Conservation (phyloP, 2,113 vertebrate genomes). For the Mirza zaza region DNA sequence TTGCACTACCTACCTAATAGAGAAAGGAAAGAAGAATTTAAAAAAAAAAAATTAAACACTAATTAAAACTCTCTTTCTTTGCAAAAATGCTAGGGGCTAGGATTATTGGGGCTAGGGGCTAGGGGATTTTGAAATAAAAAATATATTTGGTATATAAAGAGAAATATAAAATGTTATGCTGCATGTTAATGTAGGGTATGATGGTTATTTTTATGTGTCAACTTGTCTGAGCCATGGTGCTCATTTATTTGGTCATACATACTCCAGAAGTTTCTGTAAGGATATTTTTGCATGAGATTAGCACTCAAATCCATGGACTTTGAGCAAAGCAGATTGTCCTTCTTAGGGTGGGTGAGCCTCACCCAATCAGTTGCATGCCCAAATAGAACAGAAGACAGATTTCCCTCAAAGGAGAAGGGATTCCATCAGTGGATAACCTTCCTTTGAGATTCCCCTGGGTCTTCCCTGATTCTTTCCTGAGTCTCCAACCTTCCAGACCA, state of each 20-base stretch:
- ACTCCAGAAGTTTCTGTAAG: background rate
- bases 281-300: background rate
- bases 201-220: background rate
- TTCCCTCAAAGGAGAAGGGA: background rate
- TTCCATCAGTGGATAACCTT: background rate
- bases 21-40: background rate
- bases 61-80: background rate
- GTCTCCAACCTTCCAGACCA: background rate
- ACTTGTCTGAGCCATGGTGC: background rate
- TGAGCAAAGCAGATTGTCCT: background rate
- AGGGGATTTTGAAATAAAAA: background rate
- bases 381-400: background rate
- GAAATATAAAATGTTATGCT: background rate
- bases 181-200: background rate
- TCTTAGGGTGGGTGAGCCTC: background rate
- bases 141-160: background rate
- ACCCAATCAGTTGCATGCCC: background rate
- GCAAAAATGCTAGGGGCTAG: background rate
- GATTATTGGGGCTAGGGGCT: background rate
- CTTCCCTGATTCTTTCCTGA: too few relatives aligned
- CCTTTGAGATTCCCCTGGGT: accelerated
- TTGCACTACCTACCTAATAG: background rate
- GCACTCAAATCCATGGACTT: background rate
- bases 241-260: background rate
- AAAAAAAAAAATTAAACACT: background rate